Base-by-base conservation (phyloP, 2,113 vertebrate genomes). In the Menidia beryllina region DNA sequence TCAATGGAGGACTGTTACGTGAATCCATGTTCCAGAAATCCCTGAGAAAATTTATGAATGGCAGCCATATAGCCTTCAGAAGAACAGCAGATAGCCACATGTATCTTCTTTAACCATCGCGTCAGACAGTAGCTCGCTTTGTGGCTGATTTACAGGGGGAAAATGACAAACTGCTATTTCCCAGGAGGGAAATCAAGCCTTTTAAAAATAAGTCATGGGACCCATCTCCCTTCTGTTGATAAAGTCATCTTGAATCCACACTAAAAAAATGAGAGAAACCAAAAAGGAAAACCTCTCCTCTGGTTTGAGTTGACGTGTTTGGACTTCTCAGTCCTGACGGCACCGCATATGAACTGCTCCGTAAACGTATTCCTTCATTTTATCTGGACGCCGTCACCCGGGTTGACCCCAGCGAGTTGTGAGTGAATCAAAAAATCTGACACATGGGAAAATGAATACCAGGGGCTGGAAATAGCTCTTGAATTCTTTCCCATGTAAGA, bases 401-500 rank as follows among this genome's bases (percentile, higher is more conserved):
- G 15, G 15, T 51, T 70, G 10, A 49, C 48, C 61, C 13, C 20
- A 9, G 39, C 36, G 49, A 21, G 6, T 55, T 62, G 58, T 24
- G 21, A 49, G 63, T 25, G 23, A 49, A 75, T 69, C 52, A 2
- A 25, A 26, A 64, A 64, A 23, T 25, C 43, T 76, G 69, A 63
- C 75, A 72, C 60, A 56, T 68, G 69, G 77, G 68, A 79, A 83
- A 77, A 82, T 50, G 5, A 79, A 51, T 56, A 36, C 48, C n/a
- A 9, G 24, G n/a, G 52, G 11, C 71, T 84, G 82, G 80, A 79
- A 90, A 87, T 65, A 54, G 76, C 64, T 27, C 7, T 54, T 25
- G 56, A 82, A 82, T 89, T 84, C 72, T 89, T 89, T 91, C 84
- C 89, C 86, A 89, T 67, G 74, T 69, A 57, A n/a, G 66, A 79